Evolutionary conservation across 1,140 invertebrate genomes (phyloP), one percentile per base, ranked within the genome.

Genomic region (Aphelenchoides fujianensis): DNA sequence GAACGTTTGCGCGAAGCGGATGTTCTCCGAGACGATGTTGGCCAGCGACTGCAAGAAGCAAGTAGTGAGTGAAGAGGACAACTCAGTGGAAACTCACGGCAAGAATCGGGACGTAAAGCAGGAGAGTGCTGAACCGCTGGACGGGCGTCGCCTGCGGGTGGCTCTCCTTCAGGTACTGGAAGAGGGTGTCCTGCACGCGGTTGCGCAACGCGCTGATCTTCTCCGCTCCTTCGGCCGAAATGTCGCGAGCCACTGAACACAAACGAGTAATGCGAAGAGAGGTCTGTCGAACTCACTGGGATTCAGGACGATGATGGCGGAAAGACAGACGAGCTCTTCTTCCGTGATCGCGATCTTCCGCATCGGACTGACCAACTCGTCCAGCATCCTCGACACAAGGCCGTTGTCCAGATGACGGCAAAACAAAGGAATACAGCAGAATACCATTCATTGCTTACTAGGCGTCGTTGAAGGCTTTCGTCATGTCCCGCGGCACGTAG

Each of bases 1-100:
- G 66, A 82, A 82, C 32, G 81, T 82, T 61, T 83, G 81, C 27
- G 81, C 82, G 70, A 82, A 82, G 34, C 84, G 80, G 30, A 82
- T 64, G 52, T 82, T 82, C 57, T 82, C 81, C 64, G 75, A 73
- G 70, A 82, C 74, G 9, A 74, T 48, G 57, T 84, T 82, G 19
- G 79, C 79, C 27, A 80, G 59, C 16, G 55, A 41, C 79, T 80
- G 36, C 66, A 74, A 48, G 31, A 57, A 27, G 35, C 55, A 32
- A 67, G 19, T 48, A 7, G 66, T 30, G 23, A 23, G 52, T 23
- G 3, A 12, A 5, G 27, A 16, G 7, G 68, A 71, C 32, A 37
- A 59, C 9, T 7, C n/a, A 7, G 9, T 9, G 19, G 54, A 76
- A 7, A 74, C 57, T 12, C 27, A 80, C 67, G 1, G 74, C 69